These are phyloP conservation scores for Fundulus diaphanus DNA, from an alignment of 2,797 vertebrate species.

Conservation along the genomic window DNA sequence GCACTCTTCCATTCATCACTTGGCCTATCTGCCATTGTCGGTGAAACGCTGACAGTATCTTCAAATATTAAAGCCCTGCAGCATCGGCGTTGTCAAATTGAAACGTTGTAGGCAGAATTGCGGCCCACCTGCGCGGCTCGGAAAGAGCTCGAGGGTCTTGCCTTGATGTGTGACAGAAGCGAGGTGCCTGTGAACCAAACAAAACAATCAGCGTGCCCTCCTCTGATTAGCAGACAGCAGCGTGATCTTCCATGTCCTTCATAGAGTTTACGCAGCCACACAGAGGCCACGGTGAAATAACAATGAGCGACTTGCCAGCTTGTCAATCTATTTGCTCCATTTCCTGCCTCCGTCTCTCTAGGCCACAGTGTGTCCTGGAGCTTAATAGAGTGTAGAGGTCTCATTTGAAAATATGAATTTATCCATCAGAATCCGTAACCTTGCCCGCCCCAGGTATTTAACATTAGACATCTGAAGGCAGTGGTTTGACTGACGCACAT, in stretches of 20 bases:
- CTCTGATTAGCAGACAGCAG: slow-evolving; percentile 64
- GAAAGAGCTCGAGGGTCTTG: slow-evolving; percentile 54
- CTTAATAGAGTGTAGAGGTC: slow-evolving; percentile 71
- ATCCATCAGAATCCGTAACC: slow-evolving; percentile 69
- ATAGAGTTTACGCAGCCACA: slow-evolving; percentile 38
- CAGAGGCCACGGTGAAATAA: slow-evolving; percentile 53
- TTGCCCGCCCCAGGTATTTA: slow-evolving; percentile 66
- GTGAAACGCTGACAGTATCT: slow-evolving; percentile 61
- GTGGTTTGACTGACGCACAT: slow-evolving; percentile 65
- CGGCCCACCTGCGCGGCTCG: slow-evolving; percentile 60
- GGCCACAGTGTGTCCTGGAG: slow-evolving; percentile 55
- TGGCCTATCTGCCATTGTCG: slow-evolving; percentile 50
- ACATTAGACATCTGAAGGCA: slow-evolving; percentile 66
- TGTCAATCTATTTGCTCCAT: slow-evolving; percentile 66
- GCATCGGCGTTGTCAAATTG: slow-evolving; percentile 68
- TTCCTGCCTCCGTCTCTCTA: slow-evolving; percentile 55
- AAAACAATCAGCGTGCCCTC: slow-evolving; percentile 42
- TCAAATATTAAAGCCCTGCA: slow-evolving; percentile 63
- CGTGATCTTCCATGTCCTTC: slow-evolving; percentile 59
- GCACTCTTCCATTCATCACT: slow-evolving; percentile 60
- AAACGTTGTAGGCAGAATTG: slow-evolving; percentile 52
- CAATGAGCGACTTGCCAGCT: slow-evolving; percentile 57
- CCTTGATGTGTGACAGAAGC: slow-evolving; percentile 64
- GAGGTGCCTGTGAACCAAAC: slow-evolving; percentile 49
- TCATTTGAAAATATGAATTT: slow-evolving; percentile 69